Evolutionary conservation across 2,113 vertebrate species (phyloP).

Genomic region (Pao palembangensis): DNA sequence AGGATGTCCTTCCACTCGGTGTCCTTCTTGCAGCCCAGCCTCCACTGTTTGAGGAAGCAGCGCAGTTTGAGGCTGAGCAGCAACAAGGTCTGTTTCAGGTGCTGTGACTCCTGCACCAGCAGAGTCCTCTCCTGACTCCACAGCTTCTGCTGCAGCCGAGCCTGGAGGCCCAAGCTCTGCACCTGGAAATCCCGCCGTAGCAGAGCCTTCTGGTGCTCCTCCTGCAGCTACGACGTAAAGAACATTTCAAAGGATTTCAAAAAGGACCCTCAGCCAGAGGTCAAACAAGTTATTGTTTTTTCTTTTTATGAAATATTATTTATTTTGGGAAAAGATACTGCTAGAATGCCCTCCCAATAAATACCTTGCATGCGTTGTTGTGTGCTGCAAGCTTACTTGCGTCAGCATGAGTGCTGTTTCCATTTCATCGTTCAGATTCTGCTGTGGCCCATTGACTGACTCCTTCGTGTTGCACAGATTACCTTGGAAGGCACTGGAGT

Average conservation of each 20-base stretch:
- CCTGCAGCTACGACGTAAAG: conserved; percentile 78
- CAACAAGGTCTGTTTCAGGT: conserved; percentile 91
- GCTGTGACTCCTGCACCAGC: conserved; percentile 91
- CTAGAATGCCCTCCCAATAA: too few species aligned
- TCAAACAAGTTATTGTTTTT: neutral
- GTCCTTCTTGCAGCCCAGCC: conserved; percentile 86
- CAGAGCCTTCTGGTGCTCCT: conserved; percentile 92
- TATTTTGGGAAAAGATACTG: too few species aligned
- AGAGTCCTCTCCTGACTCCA: conserved; percentile 95
- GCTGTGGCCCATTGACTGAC: conserved; percentile 75
- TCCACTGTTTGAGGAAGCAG: conserved; percentile 96
- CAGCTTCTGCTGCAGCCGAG: conserved; percentile 90
- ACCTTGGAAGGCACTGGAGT: conserved; percentile 81
- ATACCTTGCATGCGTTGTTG: too few species aligned
- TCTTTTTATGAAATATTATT: too few species aligned
- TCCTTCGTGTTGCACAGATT: conserved; percentile 80
- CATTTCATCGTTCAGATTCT: conserved; percentile 82
- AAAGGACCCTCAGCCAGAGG: too few species aligned
- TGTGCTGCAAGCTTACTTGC: conserved; percentile 76
- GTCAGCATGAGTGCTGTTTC: conserved; percentile 80
- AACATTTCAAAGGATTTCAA: neutral
- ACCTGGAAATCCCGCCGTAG: conserved; percentile 91
- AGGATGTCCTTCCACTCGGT: conserved; percentile 85
- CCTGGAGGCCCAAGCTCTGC: conserved; percentile 92
- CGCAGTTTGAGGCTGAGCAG: conserved; percentile 96